phyloP scores from a whole-genome alignment of 2,888 invertebrate species.

The Orthosia cruda region DNA sequence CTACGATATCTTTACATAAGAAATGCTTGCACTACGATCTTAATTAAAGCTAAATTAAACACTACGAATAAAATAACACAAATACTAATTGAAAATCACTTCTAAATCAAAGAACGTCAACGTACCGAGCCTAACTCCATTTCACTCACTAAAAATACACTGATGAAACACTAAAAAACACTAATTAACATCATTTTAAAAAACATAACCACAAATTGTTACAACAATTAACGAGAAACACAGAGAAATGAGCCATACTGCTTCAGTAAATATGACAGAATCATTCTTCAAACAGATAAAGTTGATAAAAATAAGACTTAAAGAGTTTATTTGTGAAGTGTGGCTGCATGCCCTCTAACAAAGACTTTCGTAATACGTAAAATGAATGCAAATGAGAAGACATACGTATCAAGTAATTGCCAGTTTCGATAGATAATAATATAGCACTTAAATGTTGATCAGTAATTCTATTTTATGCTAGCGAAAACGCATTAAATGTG shows the following conservation, averaged over 20 bases:
- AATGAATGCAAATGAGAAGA: not conserved
- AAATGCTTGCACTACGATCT: conserved; percentile 4
- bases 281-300: conserved; percentile 68
- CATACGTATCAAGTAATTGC: conserved; percentile 11
- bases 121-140: conserved; percentile 68
- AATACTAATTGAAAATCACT: conserved; percentile 1
- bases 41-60: not conserved
- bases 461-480: not conserved
- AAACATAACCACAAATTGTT: conserved; percentile 44
- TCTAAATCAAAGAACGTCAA: not conserved
- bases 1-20: not conserved
- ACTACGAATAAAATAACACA: not conserved
- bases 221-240: conserved; percentile 29
- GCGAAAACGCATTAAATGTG: conserved; percentile 1
- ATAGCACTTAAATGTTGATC: not conserved
- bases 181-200: conserved; percentile 36
- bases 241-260: conserved; percentile 18
- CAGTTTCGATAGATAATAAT: conserved; percentile 15
- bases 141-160: conserved; percentile 28
- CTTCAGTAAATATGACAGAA: conserved; percentile 51
- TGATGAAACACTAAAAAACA: not conserved
- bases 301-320: conserved; percentile 51
- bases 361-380: conserved; percentile 29
- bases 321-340: conserved; percentile 40
- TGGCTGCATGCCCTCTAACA: conserved; percentile 36